Percentiles rank a stretch among this genome's conserved stretches.
These are phyloP conservation scores for Cephus rjabovi DNA, from an alignment of 2,888 invertebrate genomes.

Conservation along the genomic window DNA sequence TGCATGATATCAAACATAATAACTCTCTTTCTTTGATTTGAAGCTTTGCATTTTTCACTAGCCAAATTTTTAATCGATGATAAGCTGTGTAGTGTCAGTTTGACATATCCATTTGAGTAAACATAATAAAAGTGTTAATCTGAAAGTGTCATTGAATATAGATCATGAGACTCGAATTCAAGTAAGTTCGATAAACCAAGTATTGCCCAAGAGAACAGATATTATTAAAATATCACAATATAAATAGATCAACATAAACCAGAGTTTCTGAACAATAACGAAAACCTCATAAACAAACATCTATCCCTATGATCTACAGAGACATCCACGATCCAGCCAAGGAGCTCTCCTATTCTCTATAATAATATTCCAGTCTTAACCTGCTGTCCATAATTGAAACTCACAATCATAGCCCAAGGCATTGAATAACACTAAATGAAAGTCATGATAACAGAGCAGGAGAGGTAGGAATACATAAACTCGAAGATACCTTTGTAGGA, in stretches of 20 bases:
- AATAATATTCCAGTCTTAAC: background rate
- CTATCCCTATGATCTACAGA: background rate
- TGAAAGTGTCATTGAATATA: background rate
- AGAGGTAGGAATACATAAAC: background rate
- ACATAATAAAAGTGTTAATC: background rate
- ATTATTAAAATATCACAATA: conserved; percentile 1
- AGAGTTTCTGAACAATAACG: background rate
- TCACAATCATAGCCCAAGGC: background rate
- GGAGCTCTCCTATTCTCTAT: background rate
- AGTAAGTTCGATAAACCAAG: background rate
- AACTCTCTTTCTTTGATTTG: background rate
- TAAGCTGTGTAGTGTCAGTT: background rate
- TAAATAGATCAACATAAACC: background rate
- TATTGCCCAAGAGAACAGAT: background rate
- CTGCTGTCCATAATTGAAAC: background rate
- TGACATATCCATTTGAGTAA: background rate
- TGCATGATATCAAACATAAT: background rate
- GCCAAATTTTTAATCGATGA: background rate
- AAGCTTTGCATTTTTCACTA: background rate
- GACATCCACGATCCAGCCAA: background rate
- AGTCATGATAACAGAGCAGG: background rate
- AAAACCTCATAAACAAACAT: background rate
- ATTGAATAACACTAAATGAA: background rate
- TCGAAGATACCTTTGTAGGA: conserved; percentile 76
- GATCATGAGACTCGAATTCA: background rate